These are phyloP conservation scores for Ancistrus triradiatus DNA, from an alignment of 2,113 vertebrate species.

Conservation along the genomic window DNA sequence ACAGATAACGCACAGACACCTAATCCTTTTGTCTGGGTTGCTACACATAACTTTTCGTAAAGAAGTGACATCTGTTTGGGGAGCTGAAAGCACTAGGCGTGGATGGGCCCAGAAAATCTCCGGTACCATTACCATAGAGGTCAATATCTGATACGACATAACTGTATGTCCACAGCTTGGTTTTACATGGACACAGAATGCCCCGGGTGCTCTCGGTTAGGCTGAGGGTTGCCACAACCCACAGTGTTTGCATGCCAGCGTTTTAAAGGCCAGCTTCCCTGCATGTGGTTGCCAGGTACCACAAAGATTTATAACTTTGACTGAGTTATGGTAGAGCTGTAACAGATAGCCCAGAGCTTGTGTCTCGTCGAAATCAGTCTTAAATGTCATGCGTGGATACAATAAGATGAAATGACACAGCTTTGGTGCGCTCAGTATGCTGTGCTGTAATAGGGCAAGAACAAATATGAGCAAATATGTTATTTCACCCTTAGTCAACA, in stretches of 20 bases:
- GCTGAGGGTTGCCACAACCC: conserved; percentile 37
- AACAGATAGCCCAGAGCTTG: conserved; percentile 20
- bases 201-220: conserved; percentile 27
- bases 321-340: conserved; percentile 21
- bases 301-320: conserved; percentile 49
- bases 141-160: background rate
- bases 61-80: conserved; percentile 36
- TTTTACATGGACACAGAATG: conserved; percentile 12
- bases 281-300: conserved; percentile 47
- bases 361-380: no score
- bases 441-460: no score
- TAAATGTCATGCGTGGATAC: no score
- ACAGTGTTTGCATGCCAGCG: conserved; percentile 42
- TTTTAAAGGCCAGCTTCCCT: conserved; percentile 24
- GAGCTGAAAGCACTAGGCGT: conserved; percentile 13
- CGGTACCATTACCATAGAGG: background rate
- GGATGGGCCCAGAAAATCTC: background rate
- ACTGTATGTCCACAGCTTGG: background rate
- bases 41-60: conserved; percentile 35
- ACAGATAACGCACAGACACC: conserved; percentile 44
- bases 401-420: no score
- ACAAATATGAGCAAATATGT: no score
- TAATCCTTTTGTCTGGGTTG: conserved; percentile 39
- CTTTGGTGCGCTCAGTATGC: no score
- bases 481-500: no score